Base-by-base conservation (phyloP, 92 coral and sea anemone species). In the Palythoa grandis region DNA sequence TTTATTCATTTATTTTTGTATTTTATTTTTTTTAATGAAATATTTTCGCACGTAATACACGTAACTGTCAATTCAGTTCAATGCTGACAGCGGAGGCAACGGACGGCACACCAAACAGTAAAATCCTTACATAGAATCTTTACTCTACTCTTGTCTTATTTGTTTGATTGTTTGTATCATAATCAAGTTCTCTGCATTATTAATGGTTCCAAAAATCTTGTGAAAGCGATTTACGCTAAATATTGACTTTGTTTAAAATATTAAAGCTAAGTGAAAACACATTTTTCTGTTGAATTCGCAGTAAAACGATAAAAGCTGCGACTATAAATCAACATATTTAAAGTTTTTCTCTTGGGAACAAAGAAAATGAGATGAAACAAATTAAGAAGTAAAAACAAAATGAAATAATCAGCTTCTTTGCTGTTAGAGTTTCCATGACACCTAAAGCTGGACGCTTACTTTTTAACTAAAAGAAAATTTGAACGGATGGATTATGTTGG, bases 131-230 rank as follows among this genome's bases (percentile, higher is more conserved):
- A 17, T 24, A 63, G 9, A 3, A 63, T 67, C 22, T 29, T 12
- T 4, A 1, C 35, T 29, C 35, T 63, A 3, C 19, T 67, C 38
- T 19, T 52, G 47, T 25, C 12, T 29, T 29, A 16, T 69, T 11
- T 67, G 74, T 66, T 80, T 80, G 52, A 20, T 80, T 80, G 38
- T 80, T 80, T 80, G 57, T 43, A 35, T 80, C 52, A 47, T 25
- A 52, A 39, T 80, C 25, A 66, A 80, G 50, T 38, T 50, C 48
- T 43, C 29, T 66, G 29, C 60, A 65, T 80, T 67, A 66, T 65
- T 80, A 67, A 80, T 80, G 73, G 38, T 14, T 25, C 13, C 71
- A 16, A 60, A 56, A 80, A 35, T 22, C 74, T 63, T 40, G 56
- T 69, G 61, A 80, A 67, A 12, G 74, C 40, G 74, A 20, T 43